A percentile compares a stretch with the other conserved stretches of the same genome.
phyloP scores from a whole-genome alignment of 1,140 invertebrate species.

The Heliconius hermathena region DNA sequence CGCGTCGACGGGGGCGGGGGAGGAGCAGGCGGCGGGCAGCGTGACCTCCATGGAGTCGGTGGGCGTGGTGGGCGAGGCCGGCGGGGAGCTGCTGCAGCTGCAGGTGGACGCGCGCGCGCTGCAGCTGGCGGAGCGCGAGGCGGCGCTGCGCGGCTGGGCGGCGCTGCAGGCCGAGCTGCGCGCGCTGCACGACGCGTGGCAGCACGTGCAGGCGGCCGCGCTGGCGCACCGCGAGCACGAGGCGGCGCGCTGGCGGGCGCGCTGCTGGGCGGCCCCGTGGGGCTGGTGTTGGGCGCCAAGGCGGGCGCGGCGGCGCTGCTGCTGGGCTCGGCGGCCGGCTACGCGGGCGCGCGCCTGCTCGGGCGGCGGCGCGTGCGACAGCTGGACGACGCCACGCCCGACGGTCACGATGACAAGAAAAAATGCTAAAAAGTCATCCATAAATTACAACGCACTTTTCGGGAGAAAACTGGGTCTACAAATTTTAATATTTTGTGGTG shows the following conservation, averaged over 20 bases:
- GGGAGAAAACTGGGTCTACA: too few species aligned
- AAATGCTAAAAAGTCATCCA: too few species aligned
- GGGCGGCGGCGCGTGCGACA: not conserved
- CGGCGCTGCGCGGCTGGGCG: conserved; percentile 59
- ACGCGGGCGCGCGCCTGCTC: conserved; percentile 38
- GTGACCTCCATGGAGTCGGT: conserved; percentile 59
- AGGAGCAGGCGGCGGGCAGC: conserved; percentile 43
- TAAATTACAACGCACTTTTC: too few species aligned
- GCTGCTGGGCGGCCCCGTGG: conserved; percentile 55
- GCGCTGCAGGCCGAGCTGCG: conserved; percentile 76
- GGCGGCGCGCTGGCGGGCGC: conserved; percentile 54
- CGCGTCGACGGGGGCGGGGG: conserved; percentile 17
- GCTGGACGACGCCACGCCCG: not conserved
- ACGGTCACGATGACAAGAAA: conserved; percentile 29
- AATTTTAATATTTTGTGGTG: too few species aligned
- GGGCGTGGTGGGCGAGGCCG: conserved; percentile 53
- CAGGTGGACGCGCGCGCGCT: conserved; percentile 57
- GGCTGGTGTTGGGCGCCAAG: conserved; percentile 57
- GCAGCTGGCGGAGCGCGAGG: conserved; percentile 56
- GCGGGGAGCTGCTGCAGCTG: conserved; percentile 44
- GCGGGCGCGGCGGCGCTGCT: conserved; percentile 56
- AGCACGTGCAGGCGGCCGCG: conserved; percentile 80
- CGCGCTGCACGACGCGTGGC: conserved; percentile 82
- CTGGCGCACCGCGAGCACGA: conserved; percentile 78
- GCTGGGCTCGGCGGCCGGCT: conserved; percentile 55